These are phyloP conservation scores for Sceloporus tristichus DNA, from an alignment of 2,113 vertebrate genomes.

Conservation along the genomic window DNA sequence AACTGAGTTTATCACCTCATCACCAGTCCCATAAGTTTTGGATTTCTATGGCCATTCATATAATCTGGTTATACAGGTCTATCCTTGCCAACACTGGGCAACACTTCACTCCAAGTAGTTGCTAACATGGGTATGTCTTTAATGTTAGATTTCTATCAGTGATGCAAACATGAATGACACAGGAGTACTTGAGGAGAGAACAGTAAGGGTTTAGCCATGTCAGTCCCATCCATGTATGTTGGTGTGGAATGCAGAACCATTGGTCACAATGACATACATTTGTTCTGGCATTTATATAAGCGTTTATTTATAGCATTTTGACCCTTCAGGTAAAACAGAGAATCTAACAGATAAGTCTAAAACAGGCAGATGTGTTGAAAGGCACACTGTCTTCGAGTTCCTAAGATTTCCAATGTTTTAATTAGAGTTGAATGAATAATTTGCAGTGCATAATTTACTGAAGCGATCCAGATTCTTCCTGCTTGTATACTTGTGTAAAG, in stretches of 20 bases:
- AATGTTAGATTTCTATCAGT: not conserved
- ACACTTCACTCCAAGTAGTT: too few species aligned
- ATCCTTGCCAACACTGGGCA: too few species aligned
- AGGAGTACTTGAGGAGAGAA: not conserved
- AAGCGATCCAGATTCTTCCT: slow-evolving; percentile 35
- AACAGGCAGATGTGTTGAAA: slow-evolving; percentile 8
- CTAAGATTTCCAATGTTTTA: slow-evolving; percentile 24
- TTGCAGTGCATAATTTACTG: slow-evolving; percentile 36
- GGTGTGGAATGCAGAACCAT: not conserved
- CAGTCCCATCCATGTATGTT: not conserved
- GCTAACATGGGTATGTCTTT: not conserved
- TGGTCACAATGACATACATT: not conserved
- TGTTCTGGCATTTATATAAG: too few species aligned
- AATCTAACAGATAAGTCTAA: not conserved
- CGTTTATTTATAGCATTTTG: not conserved
- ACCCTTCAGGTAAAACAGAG: slow-evolving; percentile 8
- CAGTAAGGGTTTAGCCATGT: not conserved
- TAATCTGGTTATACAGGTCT: too few species aligned
- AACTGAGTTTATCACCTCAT: too few species aligned
- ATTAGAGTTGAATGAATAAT: slow-evolving; percentile 39
- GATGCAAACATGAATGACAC: not conserved
- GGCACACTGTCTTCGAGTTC: not conserved
- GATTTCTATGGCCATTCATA: too few species aligned
- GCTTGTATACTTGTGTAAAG: slow-evolving; percentile 26
- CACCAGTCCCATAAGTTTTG: too few species aligned